phyloP scores from a whole-genome alignment of 1,140 invertebrate species.

The Habropoda laboriosa region DNA sequence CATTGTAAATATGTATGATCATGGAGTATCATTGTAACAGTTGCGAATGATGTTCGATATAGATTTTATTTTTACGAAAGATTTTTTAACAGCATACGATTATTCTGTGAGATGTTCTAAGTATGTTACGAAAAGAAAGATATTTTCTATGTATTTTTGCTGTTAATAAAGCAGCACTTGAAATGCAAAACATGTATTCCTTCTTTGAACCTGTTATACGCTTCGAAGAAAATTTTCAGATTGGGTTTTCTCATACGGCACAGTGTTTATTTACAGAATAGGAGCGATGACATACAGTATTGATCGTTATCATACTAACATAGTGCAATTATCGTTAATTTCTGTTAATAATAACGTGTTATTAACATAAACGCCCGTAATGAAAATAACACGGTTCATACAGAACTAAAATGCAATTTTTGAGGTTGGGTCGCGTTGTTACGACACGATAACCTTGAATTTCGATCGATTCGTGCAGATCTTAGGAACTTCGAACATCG shows the following conservation, averaged over 20 bases:
- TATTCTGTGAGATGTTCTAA: background rate
- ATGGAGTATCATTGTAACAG: background rate
- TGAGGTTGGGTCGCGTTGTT: too few relatives aligned
- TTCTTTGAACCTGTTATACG: background rate
- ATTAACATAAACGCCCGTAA: constrained; percentile 58
- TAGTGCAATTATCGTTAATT: constrained; percentile 74
- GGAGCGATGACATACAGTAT: constrained; percentile 78
- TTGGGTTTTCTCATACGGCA: constrained; percentile 66
- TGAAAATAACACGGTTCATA: constrained; percentile 30
- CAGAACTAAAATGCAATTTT: background rate
- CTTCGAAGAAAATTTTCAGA: background rate
- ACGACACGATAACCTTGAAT: background rate
- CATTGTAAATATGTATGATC: background rate
- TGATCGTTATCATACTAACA: constrained; percentile 74
- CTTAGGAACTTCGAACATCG: constrained; percentile 14
- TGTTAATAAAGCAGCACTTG: background rate
- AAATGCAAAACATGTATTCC: background rate
- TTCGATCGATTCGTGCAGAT: background rate
- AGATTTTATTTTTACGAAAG: background rate
- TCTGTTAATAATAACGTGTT: constrained; percentile 71
- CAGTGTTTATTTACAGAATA: constrained; percentile 76
- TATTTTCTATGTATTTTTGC: constrained; percentile 34
- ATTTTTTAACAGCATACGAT: background rate
- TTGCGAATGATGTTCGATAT: background rate
- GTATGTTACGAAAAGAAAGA: background rate